These are phyloP conservation scores for Pollenia amentaria DNA, from an alignment of 2,888 invertebrate genomes.

Conservation along the genomic window DNA sequence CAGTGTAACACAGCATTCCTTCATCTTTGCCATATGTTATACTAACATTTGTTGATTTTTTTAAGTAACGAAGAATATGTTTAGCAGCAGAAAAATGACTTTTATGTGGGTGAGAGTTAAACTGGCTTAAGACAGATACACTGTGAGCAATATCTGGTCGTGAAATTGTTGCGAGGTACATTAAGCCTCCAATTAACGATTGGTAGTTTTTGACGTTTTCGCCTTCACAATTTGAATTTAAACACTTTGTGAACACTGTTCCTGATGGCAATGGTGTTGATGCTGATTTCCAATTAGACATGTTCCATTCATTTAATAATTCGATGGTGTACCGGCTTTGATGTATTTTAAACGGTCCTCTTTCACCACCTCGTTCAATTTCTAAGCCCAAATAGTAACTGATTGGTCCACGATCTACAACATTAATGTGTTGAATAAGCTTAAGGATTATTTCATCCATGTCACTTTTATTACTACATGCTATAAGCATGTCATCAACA, in stretches of 20 bases:
- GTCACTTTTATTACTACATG: constrained; percentile 14
- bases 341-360: too few species aligned
- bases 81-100: constrained; percentile 70
- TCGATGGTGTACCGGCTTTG: too few species aligned
- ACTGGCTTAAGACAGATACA: too few species aligned
- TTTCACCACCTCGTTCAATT: too few species aligned
- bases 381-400: too few species aligned
- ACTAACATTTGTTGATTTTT: constrained; percentile 19
- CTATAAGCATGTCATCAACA: constrained; percentile 49
- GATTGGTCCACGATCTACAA: constrained; percentile 32
- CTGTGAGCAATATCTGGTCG: too few species aligned
- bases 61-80: constrained; percentile 69
- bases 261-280: too few species aligned
- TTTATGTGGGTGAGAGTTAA: too few species aligned
- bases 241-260: too few species aligned
- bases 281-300: constrained; percentile 57
- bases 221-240: constrained; percentile 45
- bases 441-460: constrained; percentile 30
- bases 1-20: constrained; percentile 66
- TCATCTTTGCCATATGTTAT: constrained; percentile 27
- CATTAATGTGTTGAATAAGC: constrained; percentile 34
- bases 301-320: constrained; percentile 49
- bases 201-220: constrained; percentile 56
- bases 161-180: constrained; percentile 57
- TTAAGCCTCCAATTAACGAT: constrained; percentile 61